Conservation (phyloP, 2,888 invertebrate species). For the Pediacus dermestoides region DNA sequence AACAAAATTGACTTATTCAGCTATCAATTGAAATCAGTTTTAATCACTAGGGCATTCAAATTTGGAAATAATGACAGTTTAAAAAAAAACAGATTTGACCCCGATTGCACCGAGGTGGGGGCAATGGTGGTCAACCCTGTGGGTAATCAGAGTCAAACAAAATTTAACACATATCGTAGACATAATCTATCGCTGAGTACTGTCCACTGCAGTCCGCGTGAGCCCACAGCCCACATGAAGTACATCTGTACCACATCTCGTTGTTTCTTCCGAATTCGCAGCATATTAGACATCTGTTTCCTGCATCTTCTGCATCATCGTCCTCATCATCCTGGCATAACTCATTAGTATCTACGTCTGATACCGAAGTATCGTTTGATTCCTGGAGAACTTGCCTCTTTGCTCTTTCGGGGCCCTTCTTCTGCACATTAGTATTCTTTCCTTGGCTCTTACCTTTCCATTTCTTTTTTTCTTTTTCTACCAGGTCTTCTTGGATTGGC, state of each 20-base stretch:
- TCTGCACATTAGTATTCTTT: conserved; percentile 8
- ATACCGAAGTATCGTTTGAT: conserved; percentile 12
- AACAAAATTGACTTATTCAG: conserved; percentile 14
- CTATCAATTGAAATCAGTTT: conserved; percentile 14
- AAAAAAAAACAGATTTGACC: conserved; percentile 17
- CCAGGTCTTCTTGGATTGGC: conserved; percentile 19
- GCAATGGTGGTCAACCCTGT: conserved; percentile 9
- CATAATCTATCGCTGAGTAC: conserved; percentile 16
- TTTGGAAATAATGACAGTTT: conserved; percentile 13
- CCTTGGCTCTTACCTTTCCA: conserved; percentile 13
- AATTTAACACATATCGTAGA: conserved; percentile 16
- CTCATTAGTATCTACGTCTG: conserved; percentile 9
- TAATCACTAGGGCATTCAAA: conserved; percentile 14
- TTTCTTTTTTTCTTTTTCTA: conserved; percentile 23
- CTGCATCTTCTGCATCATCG: conserved; percentile 15
- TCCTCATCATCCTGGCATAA: conserved; percentile 13
- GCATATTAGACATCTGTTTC: conserved; percentile 19
- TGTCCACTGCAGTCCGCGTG: conserved; percentile 17
- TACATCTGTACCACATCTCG: conserved; percentile 22
- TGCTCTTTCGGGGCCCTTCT: conserved; percentile 5
- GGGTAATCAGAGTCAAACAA: conserved; percentile 14
- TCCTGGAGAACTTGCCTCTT: conserved; percentile 13
- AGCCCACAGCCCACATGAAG: conserved; percentile 18
- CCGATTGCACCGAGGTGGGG: conserved; percentile 12
- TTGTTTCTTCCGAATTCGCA: conserved; percentile 19